Evolutionary conservation across 2,113 vertebrate genomes (phyloP).

Genomic region (Plotosus lineatus): DNA sequence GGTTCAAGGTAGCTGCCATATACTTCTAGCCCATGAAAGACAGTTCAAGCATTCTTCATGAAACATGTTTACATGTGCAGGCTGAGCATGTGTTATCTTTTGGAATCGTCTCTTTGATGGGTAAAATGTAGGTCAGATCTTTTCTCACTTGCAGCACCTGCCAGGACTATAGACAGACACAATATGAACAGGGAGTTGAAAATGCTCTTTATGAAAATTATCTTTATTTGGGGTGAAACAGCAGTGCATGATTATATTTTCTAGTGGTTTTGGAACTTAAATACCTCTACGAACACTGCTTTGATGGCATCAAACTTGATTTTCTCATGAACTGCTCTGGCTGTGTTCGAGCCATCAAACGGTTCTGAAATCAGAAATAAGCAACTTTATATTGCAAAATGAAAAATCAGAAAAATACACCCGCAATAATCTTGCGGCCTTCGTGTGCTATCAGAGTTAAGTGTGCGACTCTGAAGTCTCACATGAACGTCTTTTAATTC

Average conservation of each 20-base stretch:
- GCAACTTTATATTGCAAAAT: background rate
- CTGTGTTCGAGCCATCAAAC: conserved; percentile 92
- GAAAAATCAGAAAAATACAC: background rate
- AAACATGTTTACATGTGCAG: background rate
- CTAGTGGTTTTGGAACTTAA: background rate
- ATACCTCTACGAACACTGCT: conserved; percentile 84
- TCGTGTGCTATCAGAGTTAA: too few relatives aligned
- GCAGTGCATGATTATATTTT: background rate
- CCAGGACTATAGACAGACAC: conserved; percentile 76
- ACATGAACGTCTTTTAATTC: too few relatives aligned
- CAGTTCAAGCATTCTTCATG: background rate
- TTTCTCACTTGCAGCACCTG: conserved; percentile 72
- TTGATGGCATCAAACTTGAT: conserved; percentile 87
- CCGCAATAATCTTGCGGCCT: too few relatives aligned
- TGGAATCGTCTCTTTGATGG: conserved; percentile 67
- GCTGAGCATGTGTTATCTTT: conserved; percentile 31
- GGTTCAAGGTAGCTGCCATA: background rate
- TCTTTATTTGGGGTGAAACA: background rate
- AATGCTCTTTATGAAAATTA: background rate
- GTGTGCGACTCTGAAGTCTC: too few relatives aligned
- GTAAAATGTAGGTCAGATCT: conserved; percentile 86
- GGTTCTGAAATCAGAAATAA: conserved; percentile 80
- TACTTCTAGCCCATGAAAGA: background rate
- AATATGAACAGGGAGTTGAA: conserved; percentile 16
- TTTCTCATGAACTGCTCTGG: conserved; percentile 91